These are phyloP conservation scores for Willowsia nigromaculata DNA, from an alignment of 2,888 invertebrate genomes.

Conservation along the genomic window DNA sequence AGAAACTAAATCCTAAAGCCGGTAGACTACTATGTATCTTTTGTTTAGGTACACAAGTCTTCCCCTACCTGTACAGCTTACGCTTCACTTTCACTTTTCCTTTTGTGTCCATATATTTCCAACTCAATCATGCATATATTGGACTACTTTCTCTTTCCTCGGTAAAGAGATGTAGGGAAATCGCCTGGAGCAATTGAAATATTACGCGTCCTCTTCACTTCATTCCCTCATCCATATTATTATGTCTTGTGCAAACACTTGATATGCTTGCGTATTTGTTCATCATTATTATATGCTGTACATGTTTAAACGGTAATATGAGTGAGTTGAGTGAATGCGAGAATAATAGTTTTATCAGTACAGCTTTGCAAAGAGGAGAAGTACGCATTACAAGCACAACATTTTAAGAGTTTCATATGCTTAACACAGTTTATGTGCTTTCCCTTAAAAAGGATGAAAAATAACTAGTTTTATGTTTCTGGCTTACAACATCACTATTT, in stretches of 20 bases:
- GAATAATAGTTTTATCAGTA: no score
- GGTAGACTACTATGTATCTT: neutral
- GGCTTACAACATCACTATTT: no score
- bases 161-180: neutral
- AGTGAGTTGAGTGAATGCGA: neutral
- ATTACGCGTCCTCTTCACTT: constrained; percentile 59
- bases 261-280: neutral
- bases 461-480: no score
- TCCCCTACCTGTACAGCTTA: neutral
- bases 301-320: neutral
- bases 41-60: neutral
- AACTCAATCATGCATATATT: neutral
- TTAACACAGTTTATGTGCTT: no score
- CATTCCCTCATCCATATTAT: constrained; percentile 41
- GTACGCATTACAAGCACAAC: no score
- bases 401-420: no score
- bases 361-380: no score
- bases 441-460: no score
- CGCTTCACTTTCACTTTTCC: neutral
- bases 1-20: neutral
- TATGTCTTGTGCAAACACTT: constrained; percentile 36
- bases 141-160: neutral
- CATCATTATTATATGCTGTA: neutral
- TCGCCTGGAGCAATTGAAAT: constrained; percentile 61
- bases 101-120: neutral